Conservation (phyloP, 2,113 vertebrate genomes). For the Lepidiolamprologus cunningtoni region DNA sequence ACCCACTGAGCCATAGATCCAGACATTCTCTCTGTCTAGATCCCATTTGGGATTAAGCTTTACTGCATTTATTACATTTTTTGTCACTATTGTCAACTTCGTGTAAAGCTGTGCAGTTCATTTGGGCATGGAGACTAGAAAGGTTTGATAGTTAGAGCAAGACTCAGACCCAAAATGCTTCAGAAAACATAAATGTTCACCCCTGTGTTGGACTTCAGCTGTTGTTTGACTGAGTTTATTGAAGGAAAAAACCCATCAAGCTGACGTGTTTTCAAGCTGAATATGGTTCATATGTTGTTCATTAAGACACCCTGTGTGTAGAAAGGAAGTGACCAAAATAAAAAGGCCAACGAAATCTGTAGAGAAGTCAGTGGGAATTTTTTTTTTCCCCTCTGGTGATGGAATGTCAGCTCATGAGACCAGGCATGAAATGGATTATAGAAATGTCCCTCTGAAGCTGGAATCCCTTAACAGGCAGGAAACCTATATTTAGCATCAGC, state of each 20-base stretch:
- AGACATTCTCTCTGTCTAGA: neutral
- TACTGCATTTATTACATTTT: neutral
- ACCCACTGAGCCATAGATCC: neutral
- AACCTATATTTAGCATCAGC: constrained; percentile 29
- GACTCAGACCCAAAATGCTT: neutral
- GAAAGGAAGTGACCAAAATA: neutral
- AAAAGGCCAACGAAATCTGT: neutral
- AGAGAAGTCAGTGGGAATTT: neutral
- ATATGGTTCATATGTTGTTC: neutral
- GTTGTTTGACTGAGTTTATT: neutral
- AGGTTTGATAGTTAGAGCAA: neutral
- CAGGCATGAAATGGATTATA: constrained; percentile 44
- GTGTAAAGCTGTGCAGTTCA: neutral
- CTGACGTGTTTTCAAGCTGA: neutral
- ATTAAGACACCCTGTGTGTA: neutral
- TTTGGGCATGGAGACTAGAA: neutral
- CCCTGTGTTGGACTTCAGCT: neutral
- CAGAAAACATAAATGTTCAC: neutral
- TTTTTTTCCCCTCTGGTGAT: neutral
- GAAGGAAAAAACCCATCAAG: neutral
- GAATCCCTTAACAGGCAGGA: neutral
- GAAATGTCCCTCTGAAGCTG: constrained; percentile 7
- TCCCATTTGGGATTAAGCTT: neutral
- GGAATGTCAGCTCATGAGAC: constrained; percentile 25
- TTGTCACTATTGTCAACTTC: neutral